These are phyloP conservation scores for Euproctis similis DNA, from an alignment of 2,888 invertebrate species.

Conservation along the genomic window DNA sequence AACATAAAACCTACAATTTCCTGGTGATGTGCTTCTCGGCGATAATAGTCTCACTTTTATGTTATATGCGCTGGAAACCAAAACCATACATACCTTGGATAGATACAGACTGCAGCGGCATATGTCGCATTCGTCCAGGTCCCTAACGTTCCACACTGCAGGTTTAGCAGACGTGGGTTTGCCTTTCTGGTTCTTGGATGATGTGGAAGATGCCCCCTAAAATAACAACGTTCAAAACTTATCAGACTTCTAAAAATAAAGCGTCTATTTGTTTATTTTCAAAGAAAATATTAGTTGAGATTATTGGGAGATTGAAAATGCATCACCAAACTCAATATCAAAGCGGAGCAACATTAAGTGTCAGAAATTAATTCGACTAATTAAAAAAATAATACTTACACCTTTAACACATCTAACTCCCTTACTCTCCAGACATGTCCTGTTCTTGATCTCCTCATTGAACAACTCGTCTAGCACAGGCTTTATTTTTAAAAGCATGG, in stretches of 20 bases:
- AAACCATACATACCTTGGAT: slow-evolving; percentile 1
- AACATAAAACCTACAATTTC: too few relatives aligned
- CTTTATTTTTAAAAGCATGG: slow-evolving; percentile 78
- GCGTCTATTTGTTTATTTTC: too few relatives aligned
- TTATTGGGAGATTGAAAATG: too few relatives aligned
- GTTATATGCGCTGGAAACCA: neutral
- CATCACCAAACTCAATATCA: too few relatives aligned
- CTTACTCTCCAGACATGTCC: slow-evolving; percentile 5
- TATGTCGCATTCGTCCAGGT: slow-evolving; percentile 4
- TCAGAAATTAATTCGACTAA: too few relatives aligned
- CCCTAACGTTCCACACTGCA: neutral
- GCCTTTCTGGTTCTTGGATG: neutral
- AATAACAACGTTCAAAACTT: too few relatives aligned
- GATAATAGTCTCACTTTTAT: neutral
- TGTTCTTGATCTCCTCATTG: slow-evolving; percentile 21
- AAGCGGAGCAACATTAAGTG: too few relatives aligned
- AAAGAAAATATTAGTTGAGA: too few relatives aligned
- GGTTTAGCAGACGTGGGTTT: neutral
- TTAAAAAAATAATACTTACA: too few relatives aligned
- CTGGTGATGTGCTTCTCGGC: neutral
- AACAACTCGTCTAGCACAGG: slow-evolving; percentile 57
- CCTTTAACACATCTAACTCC: too few relatives aligned
- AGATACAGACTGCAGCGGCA: slow-evolving; percentile 2
- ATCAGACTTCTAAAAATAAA: too few relatives aligned
- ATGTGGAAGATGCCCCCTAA: neutral